Conservation (phyloP, 2,888 invertebrate species). For the Melipona bicolor region DNA sequence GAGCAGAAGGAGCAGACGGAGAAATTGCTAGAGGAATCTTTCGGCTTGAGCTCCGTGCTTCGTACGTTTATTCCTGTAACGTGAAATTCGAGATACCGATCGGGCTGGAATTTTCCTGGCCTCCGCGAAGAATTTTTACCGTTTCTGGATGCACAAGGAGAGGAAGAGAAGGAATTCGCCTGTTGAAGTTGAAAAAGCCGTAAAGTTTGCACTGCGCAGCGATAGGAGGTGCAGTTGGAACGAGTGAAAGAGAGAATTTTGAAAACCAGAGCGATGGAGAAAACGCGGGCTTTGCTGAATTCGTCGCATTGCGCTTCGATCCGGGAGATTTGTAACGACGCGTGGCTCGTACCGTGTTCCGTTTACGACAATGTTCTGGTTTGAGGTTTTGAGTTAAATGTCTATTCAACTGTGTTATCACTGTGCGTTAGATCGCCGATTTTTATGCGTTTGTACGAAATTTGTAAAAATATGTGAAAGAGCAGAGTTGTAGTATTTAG, state of each 20-base stretch:
- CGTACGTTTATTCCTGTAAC: slow-evolving; percentile 17
- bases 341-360: neutral
- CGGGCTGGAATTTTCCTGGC: slow-evolving; percentile 11
- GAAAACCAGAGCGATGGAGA: neutral
- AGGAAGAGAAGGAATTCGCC: neutral
- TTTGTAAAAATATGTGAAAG: too few species aligned
- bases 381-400: neutral
- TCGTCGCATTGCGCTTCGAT: neutral
- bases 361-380: neutral
- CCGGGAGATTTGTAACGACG: neutral
- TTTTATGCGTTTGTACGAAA: too few species aligned
- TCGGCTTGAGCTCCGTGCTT: neutral
- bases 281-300: neutral
- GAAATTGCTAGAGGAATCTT: slow-evolving; percentile 1
- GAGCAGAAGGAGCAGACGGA: neutral
- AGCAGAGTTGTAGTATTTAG: too few species aligned
- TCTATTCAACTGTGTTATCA: too few species aligned
- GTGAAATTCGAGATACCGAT: slow-evolving; percentile 33
- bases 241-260: slow-evolving; percentile 26
- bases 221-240: neutral
- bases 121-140: slow-evolving; percentile 6
- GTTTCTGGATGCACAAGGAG: slow-evolving; percentile 12
- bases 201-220: neutral
- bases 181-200: neutral
- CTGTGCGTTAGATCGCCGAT: too few species aligned